Evolutionary conservation across 2,113 vertebrate genomes (phyloP), one percentile per base, ranked within the genome.

Genomic region (Toxostoma redivivum): DNA sequence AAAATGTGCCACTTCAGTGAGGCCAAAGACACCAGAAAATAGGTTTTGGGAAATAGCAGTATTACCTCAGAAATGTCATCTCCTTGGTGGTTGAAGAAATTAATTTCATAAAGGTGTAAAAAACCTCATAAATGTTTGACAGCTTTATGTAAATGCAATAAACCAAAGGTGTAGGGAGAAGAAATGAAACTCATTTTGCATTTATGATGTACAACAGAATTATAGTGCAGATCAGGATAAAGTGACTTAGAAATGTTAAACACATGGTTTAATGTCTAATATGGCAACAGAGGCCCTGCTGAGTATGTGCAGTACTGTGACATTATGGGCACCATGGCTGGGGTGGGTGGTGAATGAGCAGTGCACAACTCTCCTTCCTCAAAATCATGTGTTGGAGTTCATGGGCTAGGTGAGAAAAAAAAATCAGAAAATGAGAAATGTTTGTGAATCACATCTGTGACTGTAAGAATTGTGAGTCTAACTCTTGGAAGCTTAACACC

Each of bases 61-160:
- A 79, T 96, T 92, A 54, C 94, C 88, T 92, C 28, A 31, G 96
- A 92, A 96, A 97, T 96, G 76, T 81, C 86, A 94, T 94, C 81
- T 94, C 86, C 47, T 90, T 94, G 76, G 76, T 92, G 83, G 77
- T 3, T 89, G 91, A 96, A 96, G 90, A 94, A 95, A 96, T 96
- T 95, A 22, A 96, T 90, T 98, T 96, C 94, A 97, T 92, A 94
- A 96, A 94, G 95, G 88, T 98, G 85, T 96, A 97, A 97, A 94
- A 97, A 69, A 48, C 70, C 54, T 94, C 92, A 89, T 97, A 96
- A 97, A 97, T 81, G 44, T 87, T 91, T 9, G 92, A 93, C 91
- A 94, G 96, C 45, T 98, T 98, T 97, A 98, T 97, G 95, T 91
- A 98, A 97, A 95, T 95, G 86, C 78, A 95, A 95, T 97, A 97